Conservation (phyloP, 2,113 vertebrate species). For the Nipponia nippon region DNA sequence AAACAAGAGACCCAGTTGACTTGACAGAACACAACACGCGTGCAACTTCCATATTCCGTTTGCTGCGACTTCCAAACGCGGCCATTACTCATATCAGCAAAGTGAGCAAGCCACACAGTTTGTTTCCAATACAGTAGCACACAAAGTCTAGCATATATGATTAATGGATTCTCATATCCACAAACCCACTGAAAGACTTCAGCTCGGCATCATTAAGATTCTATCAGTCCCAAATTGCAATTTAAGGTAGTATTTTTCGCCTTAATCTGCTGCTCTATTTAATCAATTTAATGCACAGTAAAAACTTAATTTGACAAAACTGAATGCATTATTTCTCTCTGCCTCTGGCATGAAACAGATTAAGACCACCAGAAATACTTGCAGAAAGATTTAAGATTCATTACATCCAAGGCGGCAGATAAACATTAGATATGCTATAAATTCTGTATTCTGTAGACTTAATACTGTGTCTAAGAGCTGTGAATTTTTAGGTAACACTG, state of each 20-base stretch:
- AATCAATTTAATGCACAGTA: constrained; percentile 49
- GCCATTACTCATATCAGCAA: background rate
- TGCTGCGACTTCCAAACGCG: background rate
- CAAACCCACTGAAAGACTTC: background rate
- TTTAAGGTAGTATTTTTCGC: background rate
- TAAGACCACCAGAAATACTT: constrained; percentile 38
- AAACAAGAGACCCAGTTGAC: background rate
- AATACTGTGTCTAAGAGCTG: background rate
- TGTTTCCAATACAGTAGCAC: background rate
- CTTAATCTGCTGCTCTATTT: constrained; percentile 31
- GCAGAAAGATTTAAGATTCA: background rate
- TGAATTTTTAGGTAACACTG: background rate
- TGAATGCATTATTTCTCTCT: background rate
- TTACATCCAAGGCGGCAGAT: background rate
- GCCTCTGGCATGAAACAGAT: constrained; percentile 4
- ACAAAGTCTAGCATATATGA: rapidly evolving
- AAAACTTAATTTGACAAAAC: constrained; percentile 46
- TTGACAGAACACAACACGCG: background rate
- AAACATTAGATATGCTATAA: background rate
- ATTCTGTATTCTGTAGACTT: background rate
- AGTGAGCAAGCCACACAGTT: background rate
- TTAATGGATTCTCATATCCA: background rate
- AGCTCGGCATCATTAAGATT: constrained; percentile 35
- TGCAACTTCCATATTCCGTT: rapidly evolving
- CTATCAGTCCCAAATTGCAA: constrained; percentile 20